Evolutionary conservation across 2,797 vertebrate species (phyloP).

Genomic region (Remorina albescens): DNA sequence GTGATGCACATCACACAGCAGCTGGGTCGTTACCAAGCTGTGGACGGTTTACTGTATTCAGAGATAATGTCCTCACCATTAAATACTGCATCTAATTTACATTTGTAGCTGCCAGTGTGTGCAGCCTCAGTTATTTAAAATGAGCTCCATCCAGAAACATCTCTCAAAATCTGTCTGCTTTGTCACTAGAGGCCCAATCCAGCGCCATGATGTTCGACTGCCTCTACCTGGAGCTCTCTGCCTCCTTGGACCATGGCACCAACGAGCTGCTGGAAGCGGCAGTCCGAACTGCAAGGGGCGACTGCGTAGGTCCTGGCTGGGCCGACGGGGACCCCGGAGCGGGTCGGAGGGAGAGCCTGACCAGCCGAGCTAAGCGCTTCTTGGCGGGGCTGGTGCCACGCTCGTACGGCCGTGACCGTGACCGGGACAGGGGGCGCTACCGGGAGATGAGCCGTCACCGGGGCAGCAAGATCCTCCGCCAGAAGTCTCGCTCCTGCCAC

Average conservation of each 20-base stretch:
- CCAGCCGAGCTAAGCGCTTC: conserved; percentile 91
- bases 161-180: conserved; percentile 4
- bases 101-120: conserved; percentile 28
- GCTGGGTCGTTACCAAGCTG: conserved; percentile 24
- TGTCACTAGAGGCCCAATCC: conserved; percentile 84
- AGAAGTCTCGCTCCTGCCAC: conserved; percentile 94
- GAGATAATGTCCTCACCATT: conserved; percentile 35
- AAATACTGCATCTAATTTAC: conserved; percentile 33
- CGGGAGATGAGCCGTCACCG: conserved; percentile 84
- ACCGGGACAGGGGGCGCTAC: conserved; percentile 79
- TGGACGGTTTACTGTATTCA: conserved; percentile 23
- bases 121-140: conserved; percentile 30
- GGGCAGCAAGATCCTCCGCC: conserved; percentile 89
- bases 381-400: conserved; percentile 90
- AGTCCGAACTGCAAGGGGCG: conserved; percentile 88
- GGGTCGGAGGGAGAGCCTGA: conserved; percentile 90
- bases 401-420: conserved; percentile 79
- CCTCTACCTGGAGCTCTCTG: conserved; percentile 92
- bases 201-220: conserved; percentile 90
- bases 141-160: neutral
- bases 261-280: conserved; percentile 90
- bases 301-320: conserved; percentile 82
- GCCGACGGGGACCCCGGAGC: conserved; percentile 71
- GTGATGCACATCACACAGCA: conserved; percentile 24
- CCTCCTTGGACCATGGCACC: conserved; percentile 92